These are phyloP conservation scores for Gryon sp. DNA, from an alignment of 1,140 invertebrate species.

Conservation along the genomic window DNA sequence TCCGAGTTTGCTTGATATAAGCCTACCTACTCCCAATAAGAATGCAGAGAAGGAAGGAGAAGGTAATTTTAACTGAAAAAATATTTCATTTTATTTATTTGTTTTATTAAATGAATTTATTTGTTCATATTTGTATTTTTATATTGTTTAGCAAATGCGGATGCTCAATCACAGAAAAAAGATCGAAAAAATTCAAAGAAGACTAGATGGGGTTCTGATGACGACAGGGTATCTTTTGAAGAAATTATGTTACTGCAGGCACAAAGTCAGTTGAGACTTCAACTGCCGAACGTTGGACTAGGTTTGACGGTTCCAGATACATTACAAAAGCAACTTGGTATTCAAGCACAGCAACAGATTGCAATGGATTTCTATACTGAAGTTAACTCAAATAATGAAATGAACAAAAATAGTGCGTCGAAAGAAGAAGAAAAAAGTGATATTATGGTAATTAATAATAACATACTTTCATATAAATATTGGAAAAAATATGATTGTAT, in stretches of 20 bases:
- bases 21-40: constrained; percentile 67
- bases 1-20: constrained; percentile 76
- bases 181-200: constrained; percentile 74
- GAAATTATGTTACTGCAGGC: constrained; percentile 77
- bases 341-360: constrained; percentile 50
- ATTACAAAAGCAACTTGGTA: constrained; percentile 53
- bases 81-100: not conserved
- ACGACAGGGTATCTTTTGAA: constrained; percentile 77
- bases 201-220: constrained; percentile 78
- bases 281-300: constrained; percentile 71
- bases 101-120: not conserved
- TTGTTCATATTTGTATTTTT: constrained; percentile 1
- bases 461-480: constrained; percentile 3
- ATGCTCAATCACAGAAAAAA: constrained; percentile 67
- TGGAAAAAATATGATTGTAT: too few species aligned
- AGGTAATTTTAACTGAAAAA: constrained; percentile 58
- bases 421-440: constrained; percentile 78
- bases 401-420: constrained; percentile 74
- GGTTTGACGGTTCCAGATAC: constrained; percentile 71
- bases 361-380: constrained; percentile 74
- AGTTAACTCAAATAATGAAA: constrained; percentile 73
- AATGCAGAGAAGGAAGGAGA: constrained; percentile 71
- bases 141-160: constrained; percentile 20
- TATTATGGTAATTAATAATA: constrained; percentile 59
- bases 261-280: constrained; percentile 72